These are phyloP conservation scores for Delia radicum DNA, from an alignment of 1,140 invertebrate species.

Conservation along the genomic window DNA sequence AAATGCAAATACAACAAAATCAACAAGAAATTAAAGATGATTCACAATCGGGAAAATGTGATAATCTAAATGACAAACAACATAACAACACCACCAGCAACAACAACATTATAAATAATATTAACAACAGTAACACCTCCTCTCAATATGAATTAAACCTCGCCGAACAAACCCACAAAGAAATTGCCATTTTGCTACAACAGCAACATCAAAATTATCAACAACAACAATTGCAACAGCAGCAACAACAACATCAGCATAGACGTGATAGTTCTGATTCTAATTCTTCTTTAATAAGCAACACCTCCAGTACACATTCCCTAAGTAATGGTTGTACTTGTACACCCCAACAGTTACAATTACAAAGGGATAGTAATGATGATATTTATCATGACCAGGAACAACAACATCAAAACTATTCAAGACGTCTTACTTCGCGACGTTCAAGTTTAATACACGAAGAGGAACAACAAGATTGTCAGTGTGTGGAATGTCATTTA, in stretches of 20 bases:
- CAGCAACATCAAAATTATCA: constrained; percentile 39
- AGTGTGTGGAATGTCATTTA: constrained; percentile 31
- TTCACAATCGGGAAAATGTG: constrained; percentile 20
- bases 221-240: constrained; percentile 36
- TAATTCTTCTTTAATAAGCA: constrained; percentile 52
- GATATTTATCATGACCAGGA: not conserved
- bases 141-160: constrained; percentile 29
- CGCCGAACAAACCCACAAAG: constrained; percentile 51
- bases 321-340: constrained; percentile 39
- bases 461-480: constrained; percentile 21
- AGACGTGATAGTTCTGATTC: constrained; percentile 52
- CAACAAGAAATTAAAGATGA: constrained; percentile 13
- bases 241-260: constrained; percentile 43
- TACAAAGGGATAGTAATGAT: not conserved
- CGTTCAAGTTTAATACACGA: constrained; percentile 19
- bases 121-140: constrained; percentile 35
- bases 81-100: constrained; percentile 28
- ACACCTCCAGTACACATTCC: constrained; percentile 48
- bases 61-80: constrained; percentile 26
- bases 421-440: not conserved
- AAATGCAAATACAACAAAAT: constrained; percentile 33
- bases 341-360: constrained; percentile 29
- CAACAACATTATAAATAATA: constrained; percentile 28
- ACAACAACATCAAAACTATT: too few species aligned
- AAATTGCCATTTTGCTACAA: constrained; percentile 47